These are phyloP conservation scores for Ephestia elutella DNA, from an alignment of 1,140 invertebrate genomes.

Conservation along the genomic window DNA sequence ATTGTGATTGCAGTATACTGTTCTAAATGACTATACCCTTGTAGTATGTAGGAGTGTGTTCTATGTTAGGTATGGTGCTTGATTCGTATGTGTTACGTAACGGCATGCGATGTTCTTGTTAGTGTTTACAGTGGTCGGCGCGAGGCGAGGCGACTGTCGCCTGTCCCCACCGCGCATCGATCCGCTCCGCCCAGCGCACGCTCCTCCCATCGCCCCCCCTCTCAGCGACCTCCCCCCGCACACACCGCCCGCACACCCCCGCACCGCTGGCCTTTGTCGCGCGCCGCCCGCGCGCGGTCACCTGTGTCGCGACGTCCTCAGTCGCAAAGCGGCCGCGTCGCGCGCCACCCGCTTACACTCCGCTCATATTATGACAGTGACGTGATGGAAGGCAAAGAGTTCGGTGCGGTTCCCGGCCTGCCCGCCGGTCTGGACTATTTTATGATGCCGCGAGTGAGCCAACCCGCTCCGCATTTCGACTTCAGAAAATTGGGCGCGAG, in stretches of 20 bases:
- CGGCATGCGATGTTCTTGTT: slow-evolving; percentile 46
- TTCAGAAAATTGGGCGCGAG: slow-evolving; percentile 72
- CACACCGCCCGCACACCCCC: slow-evolving; percentile 31
- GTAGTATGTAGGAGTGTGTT: neutral
- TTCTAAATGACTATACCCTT: slow-evolving; percentile 1
- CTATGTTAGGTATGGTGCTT: slow-evolving; percentile 15
- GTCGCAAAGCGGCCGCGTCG: slow-evolving; percentile 69
- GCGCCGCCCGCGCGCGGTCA: slow-evolving; percentile 65
- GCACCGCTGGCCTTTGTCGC: slow-evolving; percentile 53
- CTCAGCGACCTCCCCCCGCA: slow-evolving; percentile 19
- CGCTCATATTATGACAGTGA: slow-evolving; percentile 54
- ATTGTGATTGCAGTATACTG: neutral
- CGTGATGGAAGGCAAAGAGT: slow-evolving; percentile 69
- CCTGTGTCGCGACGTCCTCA: slow-evolving; percentile 71
- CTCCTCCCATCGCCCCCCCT: slow-evolving; percentile 56
- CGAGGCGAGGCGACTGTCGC: slow-evolving; percentile 49
- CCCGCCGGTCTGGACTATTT: slow-evolving; percentile 70
- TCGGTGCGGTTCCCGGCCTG: slow-evolving; percentile 58
- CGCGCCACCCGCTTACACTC: slow-evolving; percentile 58
- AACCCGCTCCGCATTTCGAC: slow-evolving; percentile 68
- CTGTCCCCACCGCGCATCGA: slow-evolving; percentile 69
- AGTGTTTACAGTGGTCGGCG: slow-evolving; percentile 58
- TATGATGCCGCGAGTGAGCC: slow-evolving; percentile 65
- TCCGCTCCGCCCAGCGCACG: slow-evolving; percentile 67
- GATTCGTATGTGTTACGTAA: slow-evolving; percentile 49